Evolutionary conservation across 2,113 vertebrate species (phyloP).

Genomic region (Petaurus breviceps): DNA sequence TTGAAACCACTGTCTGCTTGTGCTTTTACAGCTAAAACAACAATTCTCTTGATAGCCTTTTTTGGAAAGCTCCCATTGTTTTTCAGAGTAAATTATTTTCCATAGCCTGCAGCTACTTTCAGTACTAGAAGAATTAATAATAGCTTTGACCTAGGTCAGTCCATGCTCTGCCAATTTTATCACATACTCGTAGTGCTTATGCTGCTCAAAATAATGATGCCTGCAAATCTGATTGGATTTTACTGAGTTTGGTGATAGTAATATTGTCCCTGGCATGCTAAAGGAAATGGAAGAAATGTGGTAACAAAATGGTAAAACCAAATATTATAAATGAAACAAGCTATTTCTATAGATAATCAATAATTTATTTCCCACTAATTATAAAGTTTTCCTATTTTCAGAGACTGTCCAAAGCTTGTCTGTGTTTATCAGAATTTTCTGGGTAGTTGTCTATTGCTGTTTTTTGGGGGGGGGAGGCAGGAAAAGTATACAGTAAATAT

Average conservation of each 20-base stretch:
- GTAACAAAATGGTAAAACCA: neutral
- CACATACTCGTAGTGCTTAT: neutral
- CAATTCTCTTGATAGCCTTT: conserved; percentile 48
- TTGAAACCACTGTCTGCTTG: conserved; percentile 30
- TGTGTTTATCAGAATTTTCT: neutral
- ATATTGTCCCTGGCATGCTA: neutral
- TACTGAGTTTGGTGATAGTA: conserved; percentile 44
- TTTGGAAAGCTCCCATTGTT: conserved; percentile 54
- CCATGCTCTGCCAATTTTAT: conserved; percentile 47
- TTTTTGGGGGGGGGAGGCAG: neutral
- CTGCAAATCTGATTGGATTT: conserved; percentile 28
- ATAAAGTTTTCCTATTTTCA: neutral
- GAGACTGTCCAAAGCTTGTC: neutral
- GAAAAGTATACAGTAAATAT: neutral
- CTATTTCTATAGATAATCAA: neutral
- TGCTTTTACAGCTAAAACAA: conserved; percentile 63
- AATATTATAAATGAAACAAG: neutral
- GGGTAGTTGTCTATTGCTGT: neutral
- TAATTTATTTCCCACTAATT: neutral
- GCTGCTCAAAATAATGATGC: neutral
- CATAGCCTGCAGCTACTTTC: conserved; percentile 69
- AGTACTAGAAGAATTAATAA: conserved; percentile 76
- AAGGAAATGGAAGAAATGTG: neutral
- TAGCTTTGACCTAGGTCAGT: conserved; percentile 55
- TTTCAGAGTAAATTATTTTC: conserved; percentile 76